These are phyloP conservation scores for Sciurus vulgaris DNA, from an alignment of 2,797 vertebrate genomes.

Conservation along the genomic window DNA sequence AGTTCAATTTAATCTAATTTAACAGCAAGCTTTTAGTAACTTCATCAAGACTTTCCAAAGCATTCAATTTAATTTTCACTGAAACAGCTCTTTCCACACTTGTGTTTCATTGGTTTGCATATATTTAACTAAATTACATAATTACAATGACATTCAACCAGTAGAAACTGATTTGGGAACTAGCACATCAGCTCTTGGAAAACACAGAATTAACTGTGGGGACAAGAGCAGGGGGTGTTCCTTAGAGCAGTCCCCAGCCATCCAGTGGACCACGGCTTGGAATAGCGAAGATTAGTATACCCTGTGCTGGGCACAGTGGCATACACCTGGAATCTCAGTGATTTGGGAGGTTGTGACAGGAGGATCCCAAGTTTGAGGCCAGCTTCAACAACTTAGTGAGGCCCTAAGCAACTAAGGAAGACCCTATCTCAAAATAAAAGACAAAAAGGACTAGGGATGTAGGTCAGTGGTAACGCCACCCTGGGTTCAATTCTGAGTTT, in stretches of 20 bases:
- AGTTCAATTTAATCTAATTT: constrained; percentile 28
- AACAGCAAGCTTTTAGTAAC: constrained; percentile 31
- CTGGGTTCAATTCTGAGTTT: too few species aligned
- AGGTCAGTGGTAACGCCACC: too few species aligned
- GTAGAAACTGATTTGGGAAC: constrained; percentile 43
- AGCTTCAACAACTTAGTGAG: too few species aligned
- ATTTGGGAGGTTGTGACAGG: too few species aligned
- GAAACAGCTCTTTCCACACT: constrained; percentile 35
- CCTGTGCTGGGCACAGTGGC: too few species aligned
- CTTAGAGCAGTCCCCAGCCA: not conserved
- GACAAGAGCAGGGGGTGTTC: not conserved
- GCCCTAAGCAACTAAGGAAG: too few species aligned
- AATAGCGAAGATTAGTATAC: not conserved
- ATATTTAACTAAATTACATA: constrained; percentile 71
- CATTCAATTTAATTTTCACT: constrained; percentile 60
- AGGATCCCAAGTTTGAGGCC: too few species aligned
- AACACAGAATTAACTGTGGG: not conserved
- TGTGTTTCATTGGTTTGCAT: not conserved
- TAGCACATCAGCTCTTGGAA: not conserved
- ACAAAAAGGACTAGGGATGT: too few species aligned
- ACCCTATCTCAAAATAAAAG: too few species aligned
- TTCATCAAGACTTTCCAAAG: constrained; percentile 57
- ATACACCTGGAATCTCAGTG: too few species aligned
- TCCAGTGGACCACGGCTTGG: accelerated
- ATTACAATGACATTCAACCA: constrained; percentile 60